Percentiles rank a stretch among this genome's conserved stretches.
Conservation (phyloP, 2,113 vertebrate species). For the Cynoglossus semilaevis region DNA sequence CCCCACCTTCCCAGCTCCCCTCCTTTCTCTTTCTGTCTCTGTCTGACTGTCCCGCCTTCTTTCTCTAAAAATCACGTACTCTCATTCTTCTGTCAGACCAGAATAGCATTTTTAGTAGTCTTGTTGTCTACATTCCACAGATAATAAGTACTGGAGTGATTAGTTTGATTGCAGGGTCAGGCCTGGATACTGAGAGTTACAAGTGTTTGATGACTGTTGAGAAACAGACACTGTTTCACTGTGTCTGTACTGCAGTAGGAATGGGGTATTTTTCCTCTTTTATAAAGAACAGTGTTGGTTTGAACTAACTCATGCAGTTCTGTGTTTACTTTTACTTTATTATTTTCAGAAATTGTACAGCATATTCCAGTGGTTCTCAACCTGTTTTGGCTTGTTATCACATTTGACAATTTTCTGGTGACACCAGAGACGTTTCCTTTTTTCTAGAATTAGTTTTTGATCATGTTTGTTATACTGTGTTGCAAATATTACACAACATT, state of each 20-base stretch:
- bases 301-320: not conserved
- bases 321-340: too few relatives aligned
- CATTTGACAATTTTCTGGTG: too few relatives aligned
- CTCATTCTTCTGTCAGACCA: slow-evolving; percentile 41
- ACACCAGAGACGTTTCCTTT: too few relatives aligned
- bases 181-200: slow-evolving; percentile 24
- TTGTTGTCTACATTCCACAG: slow-evolving; percentile 56
- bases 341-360: too few relatives aligned
- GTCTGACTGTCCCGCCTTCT: not conserved
- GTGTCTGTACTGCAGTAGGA: slow-evolving; percentile 19
- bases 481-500: too few relatives aligned
- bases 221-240: slow-evolving; percentile 44
- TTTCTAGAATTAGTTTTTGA: too few relatives aligned
- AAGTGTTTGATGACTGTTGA: slow-evolving; percentile 53
- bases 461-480: too few relatives aligned
- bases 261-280: not conserved
- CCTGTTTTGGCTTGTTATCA: too few relatives aligned
- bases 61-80: slow-evolving; percentile 16
- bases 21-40: not conserved
- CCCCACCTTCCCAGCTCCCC: not conserved
- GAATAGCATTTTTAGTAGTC: slow-evolving; percentile 46
- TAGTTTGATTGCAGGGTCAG: slow-evolving; percentile 42
- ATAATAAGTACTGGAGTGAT: slow-evolving; percentile 49
- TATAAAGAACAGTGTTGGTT: not conserved
- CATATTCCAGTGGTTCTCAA: too few relatives aligned